Evolutionary conservation across 2,888 invertebrate genomes (phyloP), one percentile per base, ranked within the genome.

Genomic region (Thysanoteuthis rhombus): DNA sequence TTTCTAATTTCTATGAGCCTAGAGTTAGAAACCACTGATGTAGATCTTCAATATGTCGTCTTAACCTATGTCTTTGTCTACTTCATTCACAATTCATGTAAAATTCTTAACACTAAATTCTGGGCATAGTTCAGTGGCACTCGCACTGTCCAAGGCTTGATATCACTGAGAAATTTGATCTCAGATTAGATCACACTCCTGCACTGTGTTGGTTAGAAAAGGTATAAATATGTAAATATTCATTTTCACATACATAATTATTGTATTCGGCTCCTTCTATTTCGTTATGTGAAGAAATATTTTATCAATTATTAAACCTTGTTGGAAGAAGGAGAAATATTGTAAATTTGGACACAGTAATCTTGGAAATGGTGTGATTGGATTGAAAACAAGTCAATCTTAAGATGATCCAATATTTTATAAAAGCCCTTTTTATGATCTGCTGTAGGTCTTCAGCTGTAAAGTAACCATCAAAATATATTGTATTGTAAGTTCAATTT

Each of bases 271-370:
- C 75, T 75, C 75, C 75, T 75, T 75, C 75, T 75, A 75, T 75
- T 75, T 75, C 75, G 75, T 75, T 75, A 75, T 75, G 4, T 75
- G 75, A 75, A 75, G 52, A 75, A 75, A n/a, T 58, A 58, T 28
- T 75, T 36, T 75, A 75, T 75, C 75, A 75, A 19, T 75, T 36
- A 36, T 75, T n/a, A 0, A 19, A 75, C 75, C 16, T 16, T 75
- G 75, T 75, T 75, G 75, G n/a, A 16, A 36, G 75, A 75, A 75
- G 75, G 75, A 75, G 75, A 75, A n/a, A 75, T 75, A 75, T 75
- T n/a, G n/a, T 75, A 75, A 75, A 75, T 75, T 75, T 75, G 75
- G 75, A 75, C n/a, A n/a, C 75, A 75, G 75, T 75, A n/a, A 75
- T 75, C 32, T 75, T 75, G n/a, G n/a, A n/a, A 12, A 75, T n/a